Evolutionary conservation across 2,888 invertebrate genomes (phyloP), one percentile per base, ranked within the genome.

Genomic region (Hypomecis punctinalis): DNA sequence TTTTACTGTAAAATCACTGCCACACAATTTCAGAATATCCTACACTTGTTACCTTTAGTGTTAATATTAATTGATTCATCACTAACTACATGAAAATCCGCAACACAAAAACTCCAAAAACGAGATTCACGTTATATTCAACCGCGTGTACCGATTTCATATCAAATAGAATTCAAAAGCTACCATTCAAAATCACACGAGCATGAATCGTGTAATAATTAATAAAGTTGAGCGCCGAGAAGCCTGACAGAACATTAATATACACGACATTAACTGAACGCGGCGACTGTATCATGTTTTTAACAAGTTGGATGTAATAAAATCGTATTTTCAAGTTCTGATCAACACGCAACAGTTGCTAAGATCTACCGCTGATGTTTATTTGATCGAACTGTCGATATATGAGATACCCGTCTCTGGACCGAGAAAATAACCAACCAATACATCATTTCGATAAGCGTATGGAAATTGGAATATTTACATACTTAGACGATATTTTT

Each of bases 381-480:
- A 59, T 60, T 57, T 46, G 57, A 64, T 67, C 63, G 56, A 67
- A 48, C 56, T 61, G 69, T 60, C 67, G 51, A 60, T 69, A 54
- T 37, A 45, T 59, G 43, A 36, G 13, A 5, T 43, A 43, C 5
- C 11, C 46, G 46, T 54, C 48, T 37, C 48, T 45, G 45, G 39
- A 37, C 54, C 36, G 46, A 63, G 52, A 10, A 42, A 48, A 52
- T 63, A 56, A 65, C 49, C 49, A 57, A 7, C 52, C 61, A 55
- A 65, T 57, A 58, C 56, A 63, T 39, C n/a, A 56, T 63, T 61
- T 48, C 59, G 66, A 70, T 62, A 68, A 63, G 58, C 48, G 10
- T 46, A 61, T 61, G 59, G 53, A 68, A 63, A 69, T 71, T 55
- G 63, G 33, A 45, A 56, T 47, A 57, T 65, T 60, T 61, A 42